phyloP scores from a whole-genome alignment of 2,888 invertebrate species.

The Cantharis flavilabris region DNA sequence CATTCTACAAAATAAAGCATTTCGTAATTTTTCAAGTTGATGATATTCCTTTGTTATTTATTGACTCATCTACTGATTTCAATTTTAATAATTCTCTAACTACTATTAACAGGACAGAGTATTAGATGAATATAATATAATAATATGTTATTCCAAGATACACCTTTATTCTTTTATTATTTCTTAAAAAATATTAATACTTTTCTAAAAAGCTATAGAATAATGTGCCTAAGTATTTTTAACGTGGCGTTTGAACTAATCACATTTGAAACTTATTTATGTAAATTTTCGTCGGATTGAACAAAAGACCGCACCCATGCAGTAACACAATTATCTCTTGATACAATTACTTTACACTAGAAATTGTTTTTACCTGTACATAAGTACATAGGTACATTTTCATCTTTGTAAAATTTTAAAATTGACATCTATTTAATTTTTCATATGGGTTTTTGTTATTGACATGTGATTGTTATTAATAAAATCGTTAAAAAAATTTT shows the following conservation, averaged over 20 bases:
- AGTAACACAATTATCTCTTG: constrained; percentile 45
- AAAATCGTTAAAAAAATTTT: no score
- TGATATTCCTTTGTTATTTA: no score
- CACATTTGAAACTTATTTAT: constrained; percentile 41
- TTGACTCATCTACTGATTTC: no score
- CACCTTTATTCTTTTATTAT: not conserved
- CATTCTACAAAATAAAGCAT: no score
- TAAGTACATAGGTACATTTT: no score
- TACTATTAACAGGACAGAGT: no score
- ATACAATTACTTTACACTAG: constrained; percentile 42
- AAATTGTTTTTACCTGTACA: constrained; percentile 14
- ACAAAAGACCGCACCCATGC: constrained; percentile 39
- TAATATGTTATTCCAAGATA: no score
- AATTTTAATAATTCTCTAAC: no score
- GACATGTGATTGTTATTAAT: no score
- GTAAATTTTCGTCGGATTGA: constrained; percentile 32
- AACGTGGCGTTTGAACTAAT: constrained; percentile 37
- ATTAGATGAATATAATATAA: no score
- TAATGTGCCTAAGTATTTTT: constrained; percentile 11
- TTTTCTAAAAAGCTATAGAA: constrained; percentile 1
- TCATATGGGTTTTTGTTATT: not conserved
- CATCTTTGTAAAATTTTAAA: not conserved
- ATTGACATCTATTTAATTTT: not conserved
- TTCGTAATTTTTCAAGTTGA: no score
- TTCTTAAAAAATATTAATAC: not conserved